Conservation (phyloP, 2,888 invertebrate species). For the Rhagonycha lutea region DNA sequence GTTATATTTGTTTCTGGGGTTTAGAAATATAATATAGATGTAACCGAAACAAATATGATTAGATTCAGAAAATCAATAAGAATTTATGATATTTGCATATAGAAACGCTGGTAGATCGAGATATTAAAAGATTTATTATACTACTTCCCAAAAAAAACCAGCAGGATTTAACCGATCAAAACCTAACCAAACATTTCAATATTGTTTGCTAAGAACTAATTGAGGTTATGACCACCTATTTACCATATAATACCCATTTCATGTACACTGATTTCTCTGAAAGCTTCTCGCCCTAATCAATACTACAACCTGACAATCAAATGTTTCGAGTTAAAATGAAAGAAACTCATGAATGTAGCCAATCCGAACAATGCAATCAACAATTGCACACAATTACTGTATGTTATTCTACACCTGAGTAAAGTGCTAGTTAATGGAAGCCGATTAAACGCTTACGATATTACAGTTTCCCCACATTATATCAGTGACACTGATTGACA, state of each 20-base stretch:
- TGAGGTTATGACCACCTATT: neutral
- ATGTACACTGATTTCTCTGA: neutral
- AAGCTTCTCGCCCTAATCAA: neutral
- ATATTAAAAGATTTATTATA: neutral
- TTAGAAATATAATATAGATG: conserved; percentile 6
- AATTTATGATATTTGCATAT: neutral
- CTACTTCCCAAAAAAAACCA: neutral
- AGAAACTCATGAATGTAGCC: neutral
- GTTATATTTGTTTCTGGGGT: conserved; percentile 12
- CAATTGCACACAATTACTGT: neutral
- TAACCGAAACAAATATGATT: neutral
- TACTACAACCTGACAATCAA: neutral
- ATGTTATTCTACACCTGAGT: neutral
- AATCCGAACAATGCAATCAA: neutral
- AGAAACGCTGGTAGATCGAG: neutral
- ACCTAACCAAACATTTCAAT: neutral
- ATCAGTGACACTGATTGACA: neutral
- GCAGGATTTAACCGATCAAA: neutral
- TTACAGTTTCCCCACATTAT: neutral
- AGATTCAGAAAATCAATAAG: neutral
- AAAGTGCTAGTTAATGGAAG: neutral
- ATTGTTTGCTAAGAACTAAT: neutral
- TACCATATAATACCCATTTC: neutral
- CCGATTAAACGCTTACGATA: neutral
- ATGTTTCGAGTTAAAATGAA: neutral